A percentile compares a stretch with the other conserved stretches of the same genome.
Conservation (phyloP, 2,113 vertebrate species). For the Etheostoma cragini region DNA sequence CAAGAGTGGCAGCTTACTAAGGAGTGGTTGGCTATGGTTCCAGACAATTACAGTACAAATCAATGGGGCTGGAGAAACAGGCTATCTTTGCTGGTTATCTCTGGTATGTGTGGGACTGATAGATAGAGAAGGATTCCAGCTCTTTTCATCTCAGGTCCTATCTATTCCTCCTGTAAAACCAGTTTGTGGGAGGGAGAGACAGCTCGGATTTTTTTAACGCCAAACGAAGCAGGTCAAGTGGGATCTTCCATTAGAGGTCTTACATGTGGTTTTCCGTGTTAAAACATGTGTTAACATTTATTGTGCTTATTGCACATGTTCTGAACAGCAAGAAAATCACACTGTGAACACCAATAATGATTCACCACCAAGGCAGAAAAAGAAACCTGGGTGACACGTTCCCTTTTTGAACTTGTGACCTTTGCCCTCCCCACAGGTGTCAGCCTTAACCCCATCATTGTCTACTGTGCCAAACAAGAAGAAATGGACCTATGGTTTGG, state of each 20-base stretch:
- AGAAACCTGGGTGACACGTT: constrained; percentile 38
- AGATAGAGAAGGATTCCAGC: constrained; percentile 73
- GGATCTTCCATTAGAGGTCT: constrained; percentile 1
- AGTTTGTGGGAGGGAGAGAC: constrained; percentile 58
- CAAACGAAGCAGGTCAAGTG: constrained; percentile 48
- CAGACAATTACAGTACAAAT: constrained; percentile 60
- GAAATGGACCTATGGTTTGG: constrained; percentile 92
- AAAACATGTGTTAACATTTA: constrained; percentile 59
- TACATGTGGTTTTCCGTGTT: constrained; percentile 46
- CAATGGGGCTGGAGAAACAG: constrained; percentile 45
- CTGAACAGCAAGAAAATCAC: constrained; percentile 9
- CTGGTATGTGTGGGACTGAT: constrained; percentile 78
- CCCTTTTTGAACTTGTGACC: constrained; percentile 54
- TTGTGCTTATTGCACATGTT: constrained; percentile 19
- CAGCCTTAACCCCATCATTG: constrained; percentile 89
- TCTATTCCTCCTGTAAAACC: constrained; percentile 66
- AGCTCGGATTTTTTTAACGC: constrained; percentile 47
- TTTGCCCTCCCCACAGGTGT: constrained; percentile 84
- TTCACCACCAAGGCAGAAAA: constrained; percentile 8
- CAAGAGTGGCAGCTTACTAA: constrained; percentile 18
- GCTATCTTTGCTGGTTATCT: constrained; percentile 77
- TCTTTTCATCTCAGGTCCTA: constrained; percentile 58
- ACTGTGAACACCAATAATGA: constrained; percentile 15
- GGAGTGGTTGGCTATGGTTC: constrained; percentile 27
- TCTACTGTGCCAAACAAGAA: constrained; percentile 89